Conservation (phyloP, 1,140 invertebrate genomes). For the Diachasmimorpha longicaudata region DNA sequence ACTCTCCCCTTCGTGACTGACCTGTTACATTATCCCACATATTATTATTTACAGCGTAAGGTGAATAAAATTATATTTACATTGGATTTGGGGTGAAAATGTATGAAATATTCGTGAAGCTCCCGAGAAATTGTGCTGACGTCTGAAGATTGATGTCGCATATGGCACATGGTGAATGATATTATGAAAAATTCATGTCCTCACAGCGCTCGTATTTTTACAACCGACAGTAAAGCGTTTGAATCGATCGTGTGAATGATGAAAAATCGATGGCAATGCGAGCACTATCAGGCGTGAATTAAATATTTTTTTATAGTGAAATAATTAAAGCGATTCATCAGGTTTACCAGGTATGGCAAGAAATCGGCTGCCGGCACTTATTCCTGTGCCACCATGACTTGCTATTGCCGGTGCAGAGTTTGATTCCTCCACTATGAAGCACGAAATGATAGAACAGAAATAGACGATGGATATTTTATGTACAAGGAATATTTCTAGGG, state of each 20-base stretch:
- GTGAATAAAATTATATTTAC: not conserved
- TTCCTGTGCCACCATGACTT: slow-evolving; percentile 52
- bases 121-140: not conserved
- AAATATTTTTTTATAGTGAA: not conserved
- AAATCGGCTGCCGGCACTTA: slow-evolving; percentile 72
- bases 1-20: not conserved
- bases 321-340: slow-evolving; percentile 42
- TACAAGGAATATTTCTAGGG: slow-evolving; percentile 8
- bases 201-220: too few relatives aligned
- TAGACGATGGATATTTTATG: slow-evolving; percentile 12
- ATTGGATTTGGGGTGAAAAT: not conserved
- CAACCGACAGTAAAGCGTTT: too few relatives aligned
- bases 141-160: too few relatives aligned
- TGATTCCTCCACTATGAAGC: slow-evolving; percentile 66
- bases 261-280: too few relatives aligned
- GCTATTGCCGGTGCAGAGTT: slow-evolving; percentile 59
- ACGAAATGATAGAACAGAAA: slow-evolving; percentile 44
- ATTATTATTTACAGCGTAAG: not conserved
- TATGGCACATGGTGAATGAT: too few relatives aligned
- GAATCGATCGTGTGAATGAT: too few relatives aligned
- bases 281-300: too few relatives aligned
- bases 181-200: too few relatives aligned
- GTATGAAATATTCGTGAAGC: not conserved
- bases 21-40: not conserved
- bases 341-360: slow-evolving; percentile 71